A percentile compares a stretch with the other conserved stretches of the same genome.
phyloP scores from a whole-genome alignment of 2,113 vertebrate genomes.

The Ptilorrhoa leucosticta region DNA sequence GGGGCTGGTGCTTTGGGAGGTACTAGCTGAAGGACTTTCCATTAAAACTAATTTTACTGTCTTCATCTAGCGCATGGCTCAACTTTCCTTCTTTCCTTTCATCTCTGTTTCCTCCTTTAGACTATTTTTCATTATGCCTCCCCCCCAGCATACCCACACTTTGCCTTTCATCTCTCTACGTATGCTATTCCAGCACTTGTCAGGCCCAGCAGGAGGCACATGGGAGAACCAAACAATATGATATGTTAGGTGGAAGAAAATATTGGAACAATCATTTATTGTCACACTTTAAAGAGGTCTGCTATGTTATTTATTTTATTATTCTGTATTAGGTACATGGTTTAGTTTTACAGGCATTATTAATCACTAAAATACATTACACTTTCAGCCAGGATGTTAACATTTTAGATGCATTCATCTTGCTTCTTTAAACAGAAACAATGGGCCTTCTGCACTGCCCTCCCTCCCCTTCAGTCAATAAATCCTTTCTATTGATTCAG shows the following conservation, averaged over 20 bases:
- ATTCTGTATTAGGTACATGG: slow-evolving; percentile 24
- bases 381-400: slow-evolving; percentile 47
- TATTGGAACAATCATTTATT: slow-evolving; percentile 54
- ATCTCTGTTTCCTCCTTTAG: slow-evolving; percentile 37
- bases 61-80: background rate
- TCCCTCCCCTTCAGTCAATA: slow-evolving; percentile 53
- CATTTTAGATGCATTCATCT: slow-evolving; percentile 72
- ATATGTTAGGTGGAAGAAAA: slow-evolving; percentile 60
- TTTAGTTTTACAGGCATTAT: slow-evolving; percentile 70
- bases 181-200: slow-evolving; percentile 49
- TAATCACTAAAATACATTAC: slow-evolving; percentile 63
- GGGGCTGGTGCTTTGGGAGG: slow-evolving; percentile 18
- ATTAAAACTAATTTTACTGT: slow-evolving; percentile 29
- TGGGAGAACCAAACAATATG: slow-evolving; percentile 51
- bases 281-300: slow-evolving; percentile 35
- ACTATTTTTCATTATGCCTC: slow-evolving; percentile 54
- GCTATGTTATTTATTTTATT: slow-evolving; percentile 47
- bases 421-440: slow-evolving; percentile 63
- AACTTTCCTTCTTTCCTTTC: slow-evolving; percentile 43
- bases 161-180: slow-evolving; percentile 51
- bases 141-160: background rate
- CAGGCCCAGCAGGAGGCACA: slow-evolving; percentile 46
- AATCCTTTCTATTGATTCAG: slow-evolving; percentile 70
- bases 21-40: slow-evolving; percentile 26
- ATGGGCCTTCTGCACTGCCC: slow-evolving; percentile 46